phyloP scores from a whole-genome alignment of 1,140 invertebrate species.

The Papilio machaon region DNA sequence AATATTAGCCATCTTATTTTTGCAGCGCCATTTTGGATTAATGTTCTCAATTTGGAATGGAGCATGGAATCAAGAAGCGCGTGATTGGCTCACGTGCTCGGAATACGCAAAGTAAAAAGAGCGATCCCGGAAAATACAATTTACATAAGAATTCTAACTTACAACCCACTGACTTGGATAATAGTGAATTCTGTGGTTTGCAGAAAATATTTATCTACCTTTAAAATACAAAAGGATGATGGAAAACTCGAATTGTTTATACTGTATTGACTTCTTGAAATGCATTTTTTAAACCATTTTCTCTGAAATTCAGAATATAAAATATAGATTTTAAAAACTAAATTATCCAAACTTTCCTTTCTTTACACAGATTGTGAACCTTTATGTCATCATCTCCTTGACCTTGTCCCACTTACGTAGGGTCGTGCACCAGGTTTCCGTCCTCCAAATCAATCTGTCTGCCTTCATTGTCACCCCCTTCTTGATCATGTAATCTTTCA shows the following conservation, averaged over 20 bases:
- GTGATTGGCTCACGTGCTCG: not conserved
- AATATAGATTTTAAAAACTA: too few species aligned
- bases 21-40: constrained; percentile 22
- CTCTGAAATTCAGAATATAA: too few species aligned
- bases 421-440: too few species aligned
- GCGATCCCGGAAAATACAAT: constrained; percentile 23
- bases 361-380: too few species aligned
- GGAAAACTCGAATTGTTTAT: not conserved
- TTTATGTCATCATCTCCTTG: too few species aligned
- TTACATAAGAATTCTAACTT: constrained; percentile 25
- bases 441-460: too few species aligned
- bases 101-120: constrained; percentile 1
- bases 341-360: too few species aligned
- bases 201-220: not conserved
- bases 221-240: not conserved
- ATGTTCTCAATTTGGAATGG: constrained; percentile 9
- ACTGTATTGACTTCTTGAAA: not conserved
- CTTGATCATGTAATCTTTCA: too few species aligned
- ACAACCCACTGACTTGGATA: constrained; percentile 25
- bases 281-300: too few species aligned
- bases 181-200: constrained; percentile 16
- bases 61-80: not conserved
- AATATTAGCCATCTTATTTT: not conserved
- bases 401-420: too few species aligned
- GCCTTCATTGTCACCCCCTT: too few species aligned